A percentile compares a stretch with the other conserved stretches of the same genome.
phyloP scores from a whole-genome alignment of 2,888 invertebrate species.

The Drosophila putrida region DNA sequence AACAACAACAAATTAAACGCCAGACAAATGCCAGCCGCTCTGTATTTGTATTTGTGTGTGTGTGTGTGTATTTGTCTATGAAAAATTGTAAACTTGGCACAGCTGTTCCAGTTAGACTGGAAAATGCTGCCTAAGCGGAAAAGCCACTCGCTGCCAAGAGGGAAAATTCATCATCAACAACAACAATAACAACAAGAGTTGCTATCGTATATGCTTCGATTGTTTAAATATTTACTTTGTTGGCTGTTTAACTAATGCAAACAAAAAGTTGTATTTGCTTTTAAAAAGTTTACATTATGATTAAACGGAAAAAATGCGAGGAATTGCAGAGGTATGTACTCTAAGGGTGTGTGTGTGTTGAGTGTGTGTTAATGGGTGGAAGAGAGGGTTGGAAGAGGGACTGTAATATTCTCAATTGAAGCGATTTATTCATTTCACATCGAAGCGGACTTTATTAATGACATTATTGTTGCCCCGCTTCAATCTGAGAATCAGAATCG shows the following conservation, averaged over 20 bases:
- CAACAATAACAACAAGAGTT: constrained; percentile 6
- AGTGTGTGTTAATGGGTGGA: constrained; percentile 19
- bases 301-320: constrained; percentile 53
- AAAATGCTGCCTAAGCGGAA: constrained; percentile 34
- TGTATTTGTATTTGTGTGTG: constrained; percentile 6
- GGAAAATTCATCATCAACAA: constrained; percentile 33
- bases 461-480: constrained; percentile 27
- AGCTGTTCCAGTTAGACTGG: constrained; percentile 52
- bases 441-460: constrained; percentile 7
- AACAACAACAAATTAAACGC: constrained; percentile 34
- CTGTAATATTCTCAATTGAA: constrained; percentile 31
- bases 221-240: constrained; percentile 64
- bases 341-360: constrained; percentile 7
- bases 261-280: constrained; percentile 28
- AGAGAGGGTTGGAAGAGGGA: not conserved
- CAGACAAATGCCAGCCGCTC: constrained; percentile 24
- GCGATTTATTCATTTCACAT: constrained; percentile 35
- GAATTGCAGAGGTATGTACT: constrained; percentile 44
- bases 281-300: constrained; percentile 45
- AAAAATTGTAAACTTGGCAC: constrained; percentile 39
- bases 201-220: constrained; percentile 38
- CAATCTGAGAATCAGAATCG: constrained; percentile 7
- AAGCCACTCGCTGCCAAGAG: constrained; percentile 16
- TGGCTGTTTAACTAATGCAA: constrained; percentile 37
- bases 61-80: constrained; percentile 25